Evolutionary conservation across 2,113 vertebrate species (phyloP), one percentile per base, ranked within the genome.

Genomic region (Diphyllodes magnificus): DNA sequence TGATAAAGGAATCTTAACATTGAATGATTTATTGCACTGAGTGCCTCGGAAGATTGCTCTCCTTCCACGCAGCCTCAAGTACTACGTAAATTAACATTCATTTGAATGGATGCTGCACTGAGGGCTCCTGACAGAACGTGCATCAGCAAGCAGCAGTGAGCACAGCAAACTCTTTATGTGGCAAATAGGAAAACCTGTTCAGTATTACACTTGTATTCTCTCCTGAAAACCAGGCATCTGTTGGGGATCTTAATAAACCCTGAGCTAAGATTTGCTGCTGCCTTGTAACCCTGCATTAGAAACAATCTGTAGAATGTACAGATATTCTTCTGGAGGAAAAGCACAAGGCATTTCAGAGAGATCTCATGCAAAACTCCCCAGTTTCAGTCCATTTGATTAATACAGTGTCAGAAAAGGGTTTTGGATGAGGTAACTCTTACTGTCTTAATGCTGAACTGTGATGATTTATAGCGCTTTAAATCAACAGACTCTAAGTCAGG

Each of bases 151-250:
- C 88, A 92, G 93, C 88, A 90, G 76, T 13, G 76, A 77, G 79
- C 85, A 78, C 60, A 51, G 92, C 64, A 83, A 88, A 81, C 63
- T 51, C 90, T 90, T 86, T 72, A 72, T 77, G 88, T 92, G 82
- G 90, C 88, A 95, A 92, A 88, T 27, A 83, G 95, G 76, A 94
- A 93, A 96, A 95, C 90, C 93, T 96, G 93, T 81, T 95, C 92
- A 39, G 72, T 61, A 75, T 93, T 83, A 71, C 60, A 40, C 54
- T 88, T 82, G 80, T 90, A 69, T 95, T 95, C 71, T 95, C 86
- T 86, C 60, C 68, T 81, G 93, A 61, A 96, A 93, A 68, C 28
- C 21, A n/a, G 31, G 56, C 80, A 70, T 96, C 93, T 93, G 64
- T 5, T 90, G 40, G 88, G 72, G 90, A 79, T 81, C 91, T 76